These are phyloP conservation scores for Lepidochitona cinerea DNA, from an alignment of 2,888 invertebrate species.

Conservation along the genomic window DNA sequence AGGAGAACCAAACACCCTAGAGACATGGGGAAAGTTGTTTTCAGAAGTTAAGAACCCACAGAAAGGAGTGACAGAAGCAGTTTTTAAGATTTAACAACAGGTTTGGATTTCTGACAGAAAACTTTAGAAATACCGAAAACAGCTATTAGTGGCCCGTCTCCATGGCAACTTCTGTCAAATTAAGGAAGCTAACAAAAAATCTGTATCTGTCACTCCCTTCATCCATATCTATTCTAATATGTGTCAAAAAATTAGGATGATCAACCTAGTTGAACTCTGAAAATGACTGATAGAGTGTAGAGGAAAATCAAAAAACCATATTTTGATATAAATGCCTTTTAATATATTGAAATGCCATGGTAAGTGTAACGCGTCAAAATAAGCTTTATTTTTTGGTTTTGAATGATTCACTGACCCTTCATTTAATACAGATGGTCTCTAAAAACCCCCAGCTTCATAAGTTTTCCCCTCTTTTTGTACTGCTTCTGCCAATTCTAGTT, in stretches of 20 bases:
- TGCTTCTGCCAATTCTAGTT: not conserved
- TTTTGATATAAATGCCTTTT: not conserved
- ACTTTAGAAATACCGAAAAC: not conserved
- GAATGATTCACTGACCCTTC: too few relatives aligned
- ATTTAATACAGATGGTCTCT: too few relatives aligned
- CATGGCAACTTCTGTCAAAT: not conserved
- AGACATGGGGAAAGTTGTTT: too few relatives aligned
- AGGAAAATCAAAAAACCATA: not conserved
- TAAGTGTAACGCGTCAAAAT: not conserved
- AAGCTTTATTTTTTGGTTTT: not conserved
- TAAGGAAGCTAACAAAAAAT: not conserved
- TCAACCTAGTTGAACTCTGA: not conserved
- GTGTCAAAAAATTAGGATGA: not conserved
- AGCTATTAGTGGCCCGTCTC: not conserved
- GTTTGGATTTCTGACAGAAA: not conserved
- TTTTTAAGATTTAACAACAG: not conserved
- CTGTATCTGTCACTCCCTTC: not conserved
- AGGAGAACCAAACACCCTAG: not conserved
- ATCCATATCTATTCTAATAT: too few relatives aligned
- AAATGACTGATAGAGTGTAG: not conserved
- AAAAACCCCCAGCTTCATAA: not conserved
- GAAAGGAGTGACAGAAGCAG: not conserved
- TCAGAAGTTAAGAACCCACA: not conserved
- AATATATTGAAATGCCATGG: not conserved
- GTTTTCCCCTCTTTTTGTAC: not conserved